Evolutionary conservation across 1,140 invertebrate species (phyloP).

Genomic region (Charaxes varanes): DNA sequence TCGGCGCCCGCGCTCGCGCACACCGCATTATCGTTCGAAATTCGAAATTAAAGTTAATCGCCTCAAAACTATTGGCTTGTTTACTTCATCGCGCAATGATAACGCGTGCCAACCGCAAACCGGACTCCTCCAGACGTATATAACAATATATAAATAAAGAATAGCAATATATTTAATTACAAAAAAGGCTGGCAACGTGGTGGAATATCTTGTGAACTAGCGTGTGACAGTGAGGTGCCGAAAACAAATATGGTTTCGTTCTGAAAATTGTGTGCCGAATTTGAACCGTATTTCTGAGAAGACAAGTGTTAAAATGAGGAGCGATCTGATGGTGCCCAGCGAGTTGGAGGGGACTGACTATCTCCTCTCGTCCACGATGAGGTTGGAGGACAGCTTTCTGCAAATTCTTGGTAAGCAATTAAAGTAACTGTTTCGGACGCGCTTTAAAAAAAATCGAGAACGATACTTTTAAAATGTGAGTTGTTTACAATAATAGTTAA

Average conservation of each 20-base stretch:
- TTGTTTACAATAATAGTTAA: too few relatives aligned
- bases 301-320: constrained; percentile 58
- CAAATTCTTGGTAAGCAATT: constrained; percentile 76
- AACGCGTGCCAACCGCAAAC: constrained; percentile 17
- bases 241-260: constrained; percentile 7
- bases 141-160: neutral
- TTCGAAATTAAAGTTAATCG: constrained; percentile 33
- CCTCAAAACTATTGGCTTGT: constrained; percentile 32
- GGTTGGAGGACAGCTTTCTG: constrained; percentile 75
- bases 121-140: constrained; percentile 3
- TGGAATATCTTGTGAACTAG: too few relatives aligned
- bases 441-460: too few relatives aligned
- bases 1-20: constrained; percentile 19
- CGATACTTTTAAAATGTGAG: too few relatives aligned
- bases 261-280: constrained; percentile 12
- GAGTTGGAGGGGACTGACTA: constrained; percentile 77
- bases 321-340: constrained; percentile 67
- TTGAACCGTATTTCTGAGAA: constrained; percentile 28
- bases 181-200: too few relatives aligned
- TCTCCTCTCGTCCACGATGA: constrained; percentile 75
- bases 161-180: neutral
- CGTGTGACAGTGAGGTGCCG: constrained; percentile 13
- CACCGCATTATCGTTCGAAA: constrained; percentile 22
- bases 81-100: constrained; percentile 32
- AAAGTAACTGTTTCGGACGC: too few relatives aligned